Base-by-base conservation (phyloP, 92 coral and sea anemone species). In the Zoanthus sociatus region DNA sequence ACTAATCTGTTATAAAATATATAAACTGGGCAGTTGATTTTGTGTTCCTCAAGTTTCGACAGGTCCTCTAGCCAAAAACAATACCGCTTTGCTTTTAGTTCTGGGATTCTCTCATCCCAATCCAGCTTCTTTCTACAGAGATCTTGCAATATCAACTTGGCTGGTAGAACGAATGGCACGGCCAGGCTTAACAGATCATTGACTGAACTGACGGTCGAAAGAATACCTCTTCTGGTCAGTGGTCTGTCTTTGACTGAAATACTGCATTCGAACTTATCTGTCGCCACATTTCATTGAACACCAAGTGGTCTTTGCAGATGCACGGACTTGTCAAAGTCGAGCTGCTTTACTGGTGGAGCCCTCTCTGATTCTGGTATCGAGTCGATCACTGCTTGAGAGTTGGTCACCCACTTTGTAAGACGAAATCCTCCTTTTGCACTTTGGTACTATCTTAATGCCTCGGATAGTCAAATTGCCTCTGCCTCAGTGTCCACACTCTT, bases 251-350 rank as follows among this genome's bases (percentile, higher is more conserved):
- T 85, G 0, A 86, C 37, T 32, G 83, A 20, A 76, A 86, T 86
- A 1, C 56, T 86, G 76, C 75, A 86, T 1, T 83, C 89, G 42
- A 86, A 76, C 6, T 66, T 86, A 42, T 86, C 89, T 14, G 60
- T 58, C n/a, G 79, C 73, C 42, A 86, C 89, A 18, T 86, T 79
- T 76, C 89, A 86, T 31, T 60, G 89, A 20, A 86, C 89, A 58
- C 83, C 83, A 46, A 86, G 26, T 26, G 26, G 26, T 26, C 26
- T 26, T 26, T 26, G 26, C 26, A 26, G 26, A 26, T 26, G 26
- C 26, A 26, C 26, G 26, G 26, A 26, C 26, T 26, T 26, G 26
- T 26, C 26, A 26, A 0, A 26, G 26, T 26, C 26, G 26, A 26
- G 26, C 26, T 26, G 26, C 26, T 0, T 26, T 26, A 26, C 26